These are phyloP conservation scores for Pandion haliaetus DNA, from an alignment of 2,113 vertebrate genomes.

Conservation along the genomic window DNA sequence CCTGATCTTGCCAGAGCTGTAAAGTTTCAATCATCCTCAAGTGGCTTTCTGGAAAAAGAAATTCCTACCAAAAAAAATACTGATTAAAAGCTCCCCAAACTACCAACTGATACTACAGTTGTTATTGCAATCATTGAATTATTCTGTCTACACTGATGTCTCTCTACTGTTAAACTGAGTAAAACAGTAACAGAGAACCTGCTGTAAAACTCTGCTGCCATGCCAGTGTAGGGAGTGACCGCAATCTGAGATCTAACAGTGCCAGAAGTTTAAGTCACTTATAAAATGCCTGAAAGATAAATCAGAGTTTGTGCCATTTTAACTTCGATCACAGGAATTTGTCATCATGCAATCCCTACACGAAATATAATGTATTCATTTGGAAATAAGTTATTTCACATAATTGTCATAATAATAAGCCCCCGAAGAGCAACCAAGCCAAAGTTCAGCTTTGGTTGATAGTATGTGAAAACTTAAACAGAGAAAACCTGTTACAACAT, in stretches of 20 bases:
- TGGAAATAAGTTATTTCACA: background rate
- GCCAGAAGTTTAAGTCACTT: background rate
- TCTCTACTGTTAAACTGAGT: background rate
- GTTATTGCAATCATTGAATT: background rate
- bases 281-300: background rate
- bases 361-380: background rate
- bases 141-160: background rate
- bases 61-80: background rate
- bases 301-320: background rate
- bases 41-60: background rate
- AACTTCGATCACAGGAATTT: background rate
- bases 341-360: background rate
- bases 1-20: background rate
- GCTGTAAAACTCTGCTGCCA: background rate
- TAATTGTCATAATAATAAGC: background rate
- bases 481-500: background rate
- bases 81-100: background rate
- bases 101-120: background rate
- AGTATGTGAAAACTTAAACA: background rate
- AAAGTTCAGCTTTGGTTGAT: background rate
- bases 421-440: background rate
- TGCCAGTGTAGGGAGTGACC: background rate
- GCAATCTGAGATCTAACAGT: too few relatives aligned
- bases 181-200: background rate
- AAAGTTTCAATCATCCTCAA: background rate